These are phyloP conservation scores for Alosa alosa DNA, from an alignment of 2,113 vertebrate genomes.

Conservation along the genomic window DNA sequence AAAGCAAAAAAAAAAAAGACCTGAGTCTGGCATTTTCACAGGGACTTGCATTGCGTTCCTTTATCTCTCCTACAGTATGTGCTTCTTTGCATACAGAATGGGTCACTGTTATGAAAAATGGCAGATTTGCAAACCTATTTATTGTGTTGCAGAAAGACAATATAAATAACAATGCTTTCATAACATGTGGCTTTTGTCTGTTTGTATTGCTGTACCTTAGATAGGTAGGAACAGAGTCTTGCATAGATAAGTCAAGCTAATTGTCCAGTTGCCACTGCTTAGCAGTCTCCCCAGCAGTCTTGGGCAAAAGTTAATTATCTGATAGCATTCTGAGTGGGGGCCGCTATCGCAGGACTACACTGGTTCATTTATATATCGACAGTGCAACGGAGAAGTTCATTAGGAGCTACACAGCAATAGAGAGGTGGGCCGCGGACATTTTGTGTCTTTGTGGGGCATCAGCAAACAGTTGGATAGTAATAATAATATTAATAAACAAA, in stretches of 20 bases:
- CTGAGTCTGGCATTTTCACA: too few relatives aligned
- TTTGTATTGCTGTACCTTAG: not conserved
- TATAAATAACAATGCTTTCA: not conserved
- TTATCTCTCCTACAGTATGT: too few relatives aligned
- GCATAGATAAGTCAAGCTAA: not conserved
- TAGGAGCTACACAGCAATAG: not conserved
- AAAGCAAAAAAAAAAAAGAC: too few relatives aligned
- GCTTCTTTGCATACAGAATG: too few relatives aligned
- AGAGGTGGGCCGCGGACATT: too few relatives aligned
- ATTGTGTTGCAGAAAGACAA: not conserved
- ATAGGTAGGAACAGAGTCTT: not conserved
- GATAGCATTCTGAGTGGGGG: not conserved
- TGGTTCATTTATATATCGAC: not conserved
- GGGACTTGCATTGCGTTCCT: too few relatives aligned
- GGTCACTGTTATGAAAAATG: too few relatives aligned
- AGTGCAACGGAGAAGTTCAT: not conserved
- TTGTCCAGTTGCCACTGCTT: not conserved
- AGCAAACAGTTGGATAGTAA: too few relatives aligned
- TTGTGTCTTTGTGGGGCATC: too few relatives aligned
- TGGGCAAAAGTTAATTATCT: slow-evolving; percentile 12
- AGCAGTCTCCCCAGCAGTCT: not conserved
- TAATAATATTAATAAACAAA: too few relatives aligned
- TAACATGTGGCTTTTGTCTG: not conserved
- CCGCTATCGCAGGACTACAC: not conserved
- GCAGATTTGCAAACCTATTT: not conserved